Evolutionary conservation across 2,113 vertebrate species (phyloP).

Genomic region (Onychostruthus taczanowskii): DNA sequence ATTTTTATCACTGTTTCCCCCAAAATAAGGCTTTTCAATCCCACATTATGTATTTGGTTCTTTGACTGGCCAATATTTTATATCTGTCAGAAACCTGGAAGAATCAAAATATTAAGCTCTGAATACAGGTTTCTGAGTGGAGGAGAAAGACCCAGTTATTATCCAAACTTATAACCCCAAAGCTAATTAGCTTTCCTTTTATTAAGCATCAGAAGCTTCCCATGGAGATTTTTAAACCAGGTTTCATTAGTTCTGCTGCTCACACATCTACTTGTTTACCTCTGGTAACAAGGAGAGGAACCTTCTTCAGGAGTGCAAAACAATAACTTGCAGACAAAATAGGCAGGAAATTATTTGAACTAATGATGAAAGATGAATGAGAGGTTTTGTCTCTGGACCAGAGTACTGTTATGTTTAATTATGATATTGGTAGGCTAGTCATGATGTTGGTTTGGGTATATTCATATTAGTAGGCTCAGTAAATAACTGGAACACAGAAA

Average conservation of each 20-base stretch:
- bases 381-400: neutral
- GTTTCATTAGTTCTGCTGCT: neutral
- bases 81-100: neutral
- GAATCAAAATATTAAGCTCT: neutral
- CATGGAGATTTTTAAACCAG: neutral
- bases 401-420: neutral
- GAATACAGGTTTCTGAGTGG: neutral
- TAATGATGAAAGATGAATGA: constrained; percentile 20
- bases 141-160: neutral
- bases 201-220: neutral
- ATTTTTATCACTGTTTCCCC: neutral
- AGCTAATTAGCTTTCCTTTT: neutral
- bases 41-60: neutral
- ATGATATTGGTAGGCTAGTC: constrained; percentile 14
- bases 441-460: constrained; percentile 6
- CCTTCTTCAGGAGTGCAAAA: neutral
- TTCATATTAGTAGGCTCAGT: constrained; percentile 11
- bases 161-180: neutral
- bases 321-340: constrained; percentile 17
- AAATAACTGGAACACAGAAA: constrained; percentile 36
- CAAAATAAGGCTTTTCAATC: neutral
- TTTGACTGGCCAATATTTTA: neutral
- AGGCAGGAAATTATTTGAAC: constrained; percentile 6
- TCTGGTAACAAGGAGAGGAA: neutral
- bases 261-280: neutral